Evolutionary conservation across 2,888 invertebrate genomes (phyloP), one percentile per base, ranked within the genome.

Genomic region (Sclerodermus sp.): DNA sequence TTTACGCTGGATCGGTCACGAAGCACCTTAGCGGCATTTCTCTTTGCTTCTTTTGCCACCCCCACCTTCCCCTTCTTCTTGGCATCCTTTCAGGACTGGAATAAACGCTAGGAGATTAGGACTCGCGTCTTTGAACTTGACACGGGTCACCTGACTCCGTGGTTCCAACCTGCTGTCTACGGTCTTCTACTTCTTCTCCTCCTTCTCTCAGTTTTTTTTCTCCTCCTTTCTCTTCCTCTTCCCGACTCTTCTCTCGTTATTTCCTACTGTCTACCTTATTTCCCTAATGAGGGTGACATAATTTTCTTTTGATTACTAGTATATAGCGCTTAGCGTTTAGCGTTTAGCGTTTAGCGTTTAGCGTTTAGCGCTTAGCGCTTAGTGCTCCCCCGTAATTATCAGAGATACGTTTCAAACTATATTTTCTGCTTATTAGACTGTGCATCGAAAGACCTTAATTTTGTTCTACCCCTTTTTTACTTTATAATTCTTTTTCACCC

Each of bases 101-200:
- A 60, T 58, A 66, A 62, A 64, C 54, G 53, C 51, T 46, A 52
- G 45, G 51, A 55, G 55, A 57, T 61, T 62, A 60, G 61, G 56
- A 61, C 58, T 58, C 58, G 64, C 63, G 67, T 71, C 74, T 76
- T 77, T 77, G 76, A 77, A 76, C 76, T 75, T 74, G 71, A 71
- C 72, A 71, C 73, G 73, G 76, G 70, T 74, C 74, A 71, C 68
- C 70, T 75, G 67, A 66, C 70, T 62, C 63, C 58, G 60, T 46
- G 53, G 55, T 38, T 38, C 34, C 14, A 14, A 34, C 34, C 64
- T 49, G 47, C 47, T 23, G 53, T 42, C 53, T 60, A 49, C 38
- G 31, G 23, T 23, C 23, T 23, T 23, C 29, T 46, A 49, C 53
- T 23, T 13, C 4, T 14, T 3, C 34, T 34, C 23, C 29, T 37